These are phyloP conservation scores for Apoda limacodes DNA, from an alignment of 2,888 invertebrate species.

Conservation along the genomic window DNA sequence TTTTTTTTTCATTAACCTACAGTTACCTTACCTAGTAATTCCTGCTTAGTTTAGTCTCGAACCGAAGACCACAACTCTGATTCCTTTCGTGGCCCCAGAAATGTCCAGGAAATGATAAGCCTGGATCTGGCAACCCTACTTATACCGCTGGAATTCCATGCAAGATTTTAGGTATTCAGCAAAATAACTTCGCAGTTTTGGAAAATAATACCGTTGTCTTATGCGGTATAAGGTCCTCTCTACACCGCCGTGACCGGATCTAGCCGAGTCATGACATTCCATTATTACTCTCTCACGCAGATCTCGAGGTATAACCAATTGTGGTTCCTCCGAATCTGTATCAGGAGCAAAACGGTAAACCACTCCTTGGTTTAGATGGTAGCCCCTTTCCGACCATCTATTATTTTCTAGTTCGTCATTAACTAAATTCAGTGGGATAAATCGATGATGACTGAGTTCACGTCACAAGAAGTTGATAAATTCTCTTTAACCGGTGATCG, in stretches of 20 bases:
- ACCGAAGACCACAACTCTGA: too few species aligned
- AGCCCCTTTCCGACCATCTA: conserved; percentile 18
- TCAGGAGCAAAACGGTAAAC: conserved; percentile 13
- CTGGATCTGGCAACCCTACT: too few species aligned
- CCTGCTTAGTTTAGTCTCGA: too few species aligned
- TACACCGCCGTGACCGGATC: conserved; percentile 15
- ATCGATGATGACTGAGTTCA: conserved; percentile 5
- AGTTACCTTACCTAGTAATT: too few species aligned
- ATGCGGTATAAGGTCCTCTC: conserved; percentile 14
- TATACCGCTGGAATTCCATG: conserved; percentile 12
- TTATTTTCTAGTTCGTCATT: not conserved
- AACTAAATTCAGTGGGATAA: conserved; percentile 1
- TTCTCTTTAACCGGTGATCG: conserved; percentile 2
- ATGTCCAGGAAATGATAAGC: too few species aligned
- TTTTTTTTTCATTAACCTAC: too few species aligned
- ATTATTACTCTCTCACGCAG: conserved; percentile 9
- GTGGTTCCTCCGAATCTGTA: conserved; percentile 15
- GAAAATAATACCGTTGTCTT: conserved; percentile 8
- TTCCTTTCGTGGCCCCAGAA: too few species aligned
- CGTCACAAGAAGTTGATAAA: not conserved
- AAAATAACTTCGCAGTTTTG: conserved; percentile 5
- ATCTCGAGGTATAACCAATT: conserved; percentile 15
- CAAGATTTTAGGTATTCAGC: conserved; percentile 11
- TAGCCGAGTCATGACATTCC: conserved; percentile 16
- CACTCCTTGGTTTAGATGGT: conserved; percentile 14